These are phyloP conservation scores for Podarcis raffonei DNA, from an alignment of 2,113 vertebrate species.

Conservation along the genomic window DNA sequence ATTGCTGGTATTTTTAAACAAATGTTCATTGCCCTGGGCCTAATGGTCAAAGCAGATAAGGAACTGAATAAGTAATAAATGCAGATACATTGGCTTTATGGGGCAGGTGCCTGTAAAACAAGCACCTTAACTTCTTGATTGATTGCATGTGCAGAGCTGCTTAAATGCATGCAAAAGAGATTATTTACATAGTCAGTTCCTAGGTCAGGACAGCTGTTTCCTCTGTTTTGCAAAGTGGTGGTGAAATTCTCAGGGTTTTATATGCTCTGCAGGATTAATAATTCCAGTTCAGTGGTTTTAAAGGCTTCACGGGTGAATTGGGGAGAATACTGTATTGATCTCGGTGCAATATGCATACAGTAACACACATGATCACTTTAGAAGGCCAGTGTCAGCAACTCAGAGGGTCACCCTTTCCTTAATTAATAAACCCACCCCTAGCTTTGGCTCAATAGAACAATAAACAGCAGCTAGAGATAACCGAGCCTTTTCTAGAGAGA, in stretches of 20 bases:
- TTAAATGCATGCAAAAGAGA: not conserved
- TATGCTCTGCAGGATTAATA: not conserved
- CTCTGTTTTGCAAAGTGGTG: not conserved
- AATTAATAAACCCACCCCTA: constrained; percentile 11
- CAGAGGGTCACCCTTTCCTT: constrained; percentile 19
- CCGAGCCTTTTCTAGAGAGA: not conserved
- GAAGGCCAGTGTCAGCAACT: constrained; percentile 3
- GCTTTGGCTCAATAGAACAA: constrained; percentile 5
- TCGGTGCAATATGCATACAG: not conserved
- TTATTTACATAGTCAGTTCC: not conserved
- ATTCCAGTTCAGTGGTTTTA: not conserved
- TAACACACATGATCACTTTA: not conserved
- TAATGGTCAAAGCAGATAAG: not conserved
- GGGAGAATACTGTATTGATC: not conserved
- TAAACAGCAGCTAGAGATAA: constrained; percentile 6
- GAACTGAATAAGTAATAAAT: not conserved
- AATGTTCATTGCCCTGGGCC: not conserved
- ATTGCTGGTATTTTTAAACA: not conserved
- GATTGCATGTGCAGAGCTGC: not conserved
- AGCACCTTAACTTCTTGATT: not conserved
- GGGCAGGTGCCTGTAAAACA: not conserved
- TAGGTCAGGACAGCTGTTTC: not conserved
- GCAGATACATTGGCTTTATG: not conserved
- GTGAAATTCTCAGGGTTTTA: constrained; percentile 7
- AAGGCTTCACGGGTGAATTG: not conserved